Evolutionary conservation across 2,888 invertebrate genomes (phyloP).

Genomic region (Eugnorisma glareosa): DNA sequence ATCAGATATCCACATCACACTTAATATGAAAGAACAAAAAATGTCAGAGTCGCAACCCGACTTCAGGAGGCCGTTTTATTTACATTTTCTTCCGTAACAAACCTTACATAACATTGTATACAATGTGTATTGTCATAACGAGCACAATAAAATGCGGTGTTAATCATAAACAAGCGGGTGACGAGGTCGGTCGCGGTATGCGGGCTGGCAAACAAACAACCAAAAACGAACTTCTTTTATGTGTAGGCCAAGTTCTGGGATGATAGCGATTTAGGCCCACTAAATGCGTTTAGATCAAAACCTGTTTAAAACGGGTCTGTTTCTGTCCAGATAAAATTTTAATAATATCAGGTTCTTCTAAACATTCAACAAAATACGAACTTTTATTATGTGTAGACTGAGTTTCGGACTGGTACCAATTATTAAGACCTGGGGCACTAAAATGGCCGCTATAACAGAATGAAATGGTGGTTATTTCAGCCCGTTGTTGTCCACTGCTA

Average conservation of each 20-base stretch:
- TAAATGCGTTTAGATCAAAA: neutral
- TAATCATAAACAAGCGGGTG: constrained; percentile 68
- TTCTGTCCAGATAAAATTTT: constrained; percentile 66
- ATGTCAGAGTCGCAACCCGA: neutral
- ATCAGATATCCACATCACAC: neutral
- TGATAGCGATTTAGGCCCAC: constrained; percentile 30
- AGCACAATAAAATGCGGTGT: constrained; percentile 61
- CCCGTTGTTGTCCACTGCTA: too few species aligned
- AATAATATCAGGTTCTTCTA: constrained; percentile 54
- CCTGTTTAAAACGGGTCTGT: constrained; percentile 68
- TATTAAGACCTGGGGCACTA: neutral
- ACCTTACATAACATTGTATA: constrained; percentile 23
- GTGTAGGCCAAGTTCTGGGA: constrained; percentile 50
- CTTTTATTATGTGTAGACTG: constrained; percentile 72
- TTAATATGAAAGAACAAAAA: neutral
- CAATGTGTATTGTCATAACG: constrained; percentile 45
- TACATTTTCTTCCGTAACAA: constrained; percentile 14
- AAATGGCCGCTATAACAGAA: neutral
- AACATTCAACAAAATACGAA: constrained; percentile 71
- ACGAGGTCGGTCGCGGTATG: constrained; percentile 72
- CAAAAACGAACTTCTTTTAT: constrained; percentile 74
- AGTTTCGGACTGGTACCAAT: constrained; percentile 24
- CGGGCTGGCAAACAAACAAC: constrained; percentile 81
- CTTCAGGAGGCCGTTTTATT: constrained; percentile 31
- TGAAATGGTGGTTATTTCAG: too few species aligned